Base-by-base conservation (phyloP, 2,797 vertebrate species). In the Salarias fasciatus region DNA sequence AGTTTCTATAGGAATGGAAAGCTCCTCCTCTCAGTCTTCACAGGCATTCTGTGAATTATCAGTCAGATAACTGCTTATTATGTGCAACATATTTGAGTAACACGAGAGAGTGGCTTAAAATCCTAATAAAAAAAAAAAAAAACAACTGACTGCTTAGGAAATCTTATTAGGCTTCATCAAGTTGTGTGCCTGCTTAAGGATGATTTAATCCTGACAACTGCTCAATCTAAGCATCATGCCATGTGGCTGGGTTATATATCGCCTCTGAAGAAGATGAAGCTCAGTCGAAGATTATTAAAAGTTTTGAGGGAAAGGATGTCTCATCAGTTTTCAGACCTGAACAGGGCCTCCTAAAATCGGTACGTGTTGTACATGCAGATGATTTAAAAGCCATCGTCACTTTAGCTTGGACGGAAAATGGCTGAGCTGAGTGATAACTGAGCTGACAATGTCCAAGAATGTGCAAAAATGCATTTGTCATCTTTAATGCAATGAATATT, bases 1-100 rank as follows among this genome's bases (percentile, higher is more conserved):
- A 67, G 37, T 77, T 78, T 67, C 70, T 43, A 65, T 15, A 13
- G 54, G 41, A 67, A 57, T 56, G 2, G 6, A 56, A 65, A 62
- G 65, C 75, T 64, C 63, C 72, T 75, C 74, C 42, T 49, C 36
- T 14, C 6, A 55, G 41, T 15, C 11, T 46, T 33, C 28, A 28
- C 31, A 11, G 24, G 43, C 28, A 10, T 14, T 28, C 10, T 28
- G 47, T 33, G 54, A 44, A 74, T 33, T 31, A 31, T 15, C 28
- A 4, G 0, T 5, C 8, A 29, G 4, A 2, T 18, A 11, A 40
- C 18, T 11, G 13, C 18, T 15, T 8, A 40, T 18, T 5, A 6
- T 18, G 7, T 4, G 36, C 9, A 12, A 5, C 41, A 41, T 12
- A 36, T 1, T n/a, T 8, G 33, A n/a, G 4, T 4, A 36, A 38